Evolutionary conservation across 2,888 invertebrate genomes (phyloP).

Genomic region (Phanerotoma sp.): DNA sequence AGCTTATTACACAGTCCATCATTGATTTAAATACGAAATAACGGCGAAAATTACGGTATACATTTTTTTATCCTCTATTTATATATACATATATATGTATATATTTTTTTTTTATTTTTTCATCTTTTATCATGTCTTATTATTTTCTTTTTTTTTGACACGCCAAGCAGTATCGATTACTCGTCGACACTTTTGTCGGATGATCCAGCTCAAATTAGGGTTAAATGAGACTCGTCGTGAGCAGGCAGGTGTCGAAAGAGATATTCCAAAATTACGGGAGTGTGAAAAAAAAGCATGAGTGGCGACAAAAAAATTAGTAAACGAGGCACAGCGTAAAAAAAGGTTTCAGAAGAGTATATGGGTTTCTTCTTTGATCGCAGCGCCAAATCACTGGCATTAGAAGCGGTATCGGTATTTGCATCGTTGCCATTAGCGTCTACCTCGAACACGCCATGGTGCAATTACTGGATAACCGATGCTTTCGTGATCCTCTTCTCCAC

Average conservation of each 20-base stretch:
- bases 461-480: slow-evolving; percentile 45
- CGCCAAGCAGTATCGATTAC: slow-evolving; percentile 1
- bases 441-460: slow-evolving; percentile 49
- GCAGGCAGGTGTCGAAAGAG: slow-evolving; percentile 20
- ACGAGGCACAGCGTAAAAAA: slow-evolving; percentile 9
- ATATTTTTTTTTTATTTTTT: no score
- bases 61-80: not conserved
- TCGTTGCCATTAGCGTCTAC: slow-evolving; percentile 48
- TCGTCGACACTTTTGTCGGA: slow-evolving; percentile 2
- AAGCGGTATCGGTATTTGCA: slow-evolving; percentile 51
- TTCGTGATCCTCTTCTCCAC: slow-evolving; percentile 39
- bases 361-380: slow-evolving; percentile 33
- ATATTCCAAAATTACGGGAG: not conserved
- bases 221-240: slow-evolving; percentile 13
- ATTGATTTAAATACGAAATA: slow-evolving; percentile 7
- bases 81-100: no score
- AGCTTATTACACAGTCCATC: slow-evolving; percentile 4
- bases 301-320: slow-evolving; percentile 22
- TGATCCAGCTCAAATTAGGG: slow-evolving; percentile 12
- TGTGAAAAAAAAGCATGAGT: slow-evolving; percentile 4
- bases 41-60: not conserved
- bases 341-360: not conserved
- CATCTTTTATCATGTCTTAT: not conserved
- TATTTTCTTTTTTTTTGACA: not conserved
- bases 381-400: slow-evolving; percentile 44